Evolutionary conservation across 2,888 invertebrate genomes (phyloP).

Genomic region (Strigamia crassipes): DNA sequence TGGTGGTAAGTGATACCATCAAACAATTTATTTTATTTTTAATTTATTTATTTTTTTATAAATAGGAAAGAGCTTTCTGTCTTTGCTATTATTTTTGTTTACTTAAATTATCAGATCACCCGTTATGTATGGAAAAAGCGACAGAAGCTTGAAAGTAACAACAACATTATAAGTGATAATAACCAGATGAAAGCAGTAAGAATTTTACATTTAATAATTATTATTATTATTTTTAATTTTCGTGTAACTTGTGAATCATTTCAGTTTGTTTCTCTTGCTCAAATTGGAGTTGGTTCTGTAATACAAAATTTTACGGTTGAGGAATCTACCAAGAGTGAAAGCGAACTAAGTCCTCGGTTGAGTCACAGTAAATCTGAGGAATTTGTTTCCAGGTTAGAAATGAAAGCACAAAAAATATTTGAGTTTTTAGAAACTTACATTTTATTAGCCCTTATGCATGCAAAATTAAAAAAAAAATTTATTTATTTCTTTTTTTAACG

Average conservation of each 20-base stretch:
- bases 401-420: too few relatives aligned
- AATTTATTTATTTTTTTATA: neutral
- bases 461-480: too few relatives aligned
- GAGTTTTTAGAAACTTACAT: too few relatives aligned
- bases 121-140: neutral
- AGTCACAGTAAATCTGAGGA: neutral
- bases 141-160: neutral
- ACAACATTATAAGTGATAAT: neutral
- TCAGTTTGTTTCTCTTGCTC: neutral
- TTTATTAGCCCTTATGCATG: too few relatives aligned
- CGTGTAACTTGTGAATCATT: neutral
- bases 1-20: conserved; percentile 67
- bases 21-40: neutral
- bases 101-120: neutral
- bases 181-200: neutral
- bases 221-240: neutral
- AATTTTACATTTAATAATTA: neutral
- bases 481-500: neutral
- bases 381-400: neutral
- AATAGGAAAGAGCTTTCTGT: conserved; percentile 36
- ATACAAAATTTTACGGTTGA: neutral
- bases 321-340: neutral
- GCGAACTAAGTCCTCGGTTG: too few relatives aligned
- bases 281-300: neutral
- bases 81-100: conserved; percentile 45